Conservation (phyloP, 1,140 invertebrate species). For the Olivierus martensii region DNA sequence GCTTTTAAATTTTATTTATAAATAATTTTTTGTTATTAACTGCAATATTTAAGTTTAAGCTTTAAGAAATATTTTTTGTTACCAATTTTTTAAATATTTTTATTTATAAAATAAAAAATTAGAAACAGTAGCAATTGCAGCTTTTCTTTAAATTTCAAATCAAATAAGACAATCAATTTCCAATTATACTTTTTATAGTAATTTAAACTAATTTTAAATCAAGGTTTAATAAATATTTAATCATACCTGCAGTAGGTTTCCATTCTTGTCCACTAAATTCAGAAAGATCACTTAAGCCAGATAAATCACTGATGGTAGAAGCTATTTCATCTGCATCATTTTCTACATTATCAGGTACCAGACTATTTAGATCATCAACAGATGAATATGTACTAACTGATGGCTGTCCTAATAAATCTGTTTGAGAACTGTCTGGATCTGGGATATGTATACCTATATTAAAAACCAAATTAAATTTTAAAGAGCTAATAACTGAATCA, state of each 20-base stretch:
- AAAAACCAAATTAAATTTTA: too few relatives aligned
- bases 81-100: too few relatives aligned
- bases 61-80: too few relatives aligned
- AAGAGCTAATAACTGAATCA: too few relatives aligned
- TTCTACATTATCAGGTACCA: conserved; percentile 25
- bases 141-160: too few relatives aligned
- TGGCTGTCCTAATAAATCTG: not conserved
- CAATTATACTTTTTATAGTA: not conserved
- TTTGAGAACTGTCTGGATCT: not conserved
- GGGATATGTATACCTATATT: not conserved
- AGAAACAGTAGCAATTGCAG: too few relatives aligned
- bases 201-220: conserved; percentile 2
- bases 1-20: too few relatives aligned
- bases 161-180: not conserved
- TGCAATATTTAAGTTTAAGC: too few relatives aligned
- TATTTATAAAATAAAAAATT: too few relatives aligned
- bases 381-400: not conserved
- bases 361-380: not conserved
- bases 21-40: too few relatives aligned
- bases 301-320: conserved; percentile 48
- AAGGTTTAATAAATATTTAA: conserved; percentile 20
- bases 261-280: conserved; percentile 47
- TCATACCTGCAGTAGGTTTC: conserved; percentile 41
- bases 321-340: conserved; percentile 46
- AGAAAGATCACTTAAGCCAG: conserved; percentile 47